Conservation (phyloP, 2,797 vertebrate genomes). For the Sebastes aleutianus region DNA sequence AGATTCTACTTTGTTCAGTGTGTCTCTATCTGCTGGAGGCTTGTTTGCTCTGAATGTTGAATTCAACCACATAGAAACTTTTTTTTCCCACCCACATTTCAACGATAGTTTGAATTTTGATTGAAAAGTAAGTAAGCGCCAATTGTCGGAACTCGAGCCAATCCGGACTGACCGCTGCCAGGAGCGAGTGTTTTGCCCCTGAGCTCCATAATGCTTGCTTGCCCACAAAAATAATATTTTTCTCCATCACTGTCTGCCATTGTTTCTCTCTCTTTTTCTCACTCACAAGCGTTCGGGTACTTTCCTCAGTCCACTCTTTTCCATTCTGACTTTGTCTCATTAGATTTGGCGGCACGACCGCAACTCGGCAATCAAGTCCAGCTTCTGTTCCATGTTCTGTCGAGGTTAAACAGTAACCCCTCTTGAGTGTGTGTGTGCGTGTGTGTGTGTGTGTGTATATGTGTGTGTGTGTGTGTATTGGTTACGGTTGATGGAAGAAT, state of each 20-base stretch:
- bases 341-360: background rate
- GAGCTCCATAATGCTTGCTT: background rate
- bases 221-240: background rate
- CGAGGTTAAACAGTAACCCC: slow-evolving; percentile 19
- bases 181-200: background rate
- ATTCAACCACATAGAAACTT: background rate
- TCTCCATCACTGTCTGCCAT: background rate
- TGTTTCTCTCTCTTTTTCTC: background rate
- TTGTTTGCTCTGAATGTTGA: too few species aligned
- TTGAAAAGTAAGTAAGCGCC: background rate
- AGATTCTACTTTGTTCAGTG: too few species aligned
- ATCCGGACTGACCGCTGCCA: background rate
- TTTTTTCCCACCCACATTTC: background rate
- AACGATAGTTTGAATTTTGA: background rate
- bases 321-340: slow-evolving; percentile 26
- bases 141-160: background rate
- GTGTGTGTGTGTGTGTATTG: slow-evolving; percentile 1
- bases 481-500: slow-evolving; percentile 53
- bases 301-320: background rate
- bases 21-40: too few species aligned
- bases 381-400: slow-evolving; percentile 47
- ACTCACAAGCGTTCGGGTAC: background rate
- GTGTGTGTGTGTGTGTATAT: background rate
- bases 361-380: slow-evolving; percentile 26
- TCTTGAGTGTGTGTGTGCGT: background rate